Conservation (phyloP, 2,797 vertebrate species). For the Pantherophis vulpinus region DNA sequence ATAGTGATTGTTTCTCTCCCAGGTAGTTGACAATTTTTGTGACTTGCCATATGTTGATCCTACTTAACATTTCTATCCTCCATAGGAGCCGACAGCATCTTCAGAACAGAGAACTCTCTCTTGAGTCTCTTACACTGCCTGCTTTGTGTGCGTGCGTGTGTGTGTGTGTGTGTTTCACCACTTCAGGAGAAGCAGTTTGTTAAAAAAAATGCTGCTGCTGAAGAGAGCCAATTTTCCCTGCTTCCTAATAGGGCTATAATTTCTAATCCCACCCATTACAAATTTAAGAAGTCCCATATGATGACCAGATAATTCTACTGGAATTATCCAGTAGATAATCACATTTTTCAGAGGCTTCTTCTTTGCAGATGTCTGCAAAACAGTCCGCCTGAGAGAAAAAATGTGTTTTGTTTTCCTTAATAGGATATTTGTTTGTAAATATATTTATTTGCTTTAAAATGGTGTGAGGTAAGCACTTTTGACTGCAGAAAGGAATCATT, state of each 20-base stretch:
- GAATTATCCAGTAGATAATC: not conserved
- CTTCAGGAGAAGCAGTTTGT: not conserved
- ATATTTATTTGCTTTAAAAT: not conserved
- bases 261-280: not conserved
- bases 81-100: not conserved
- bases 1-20: not conserved
- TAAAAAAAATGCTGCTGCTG: not conserved
- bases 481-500: not conserved
- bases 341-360: not conserved
- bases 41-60: not conserved
- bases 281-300: not conserved
- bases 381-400: not conserved
- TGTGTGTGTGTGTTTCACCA: not conserved
- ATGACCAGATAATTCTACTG: too few relatives aligned
- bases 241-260: not conserved
- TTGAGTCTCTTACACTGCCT: not conserved
- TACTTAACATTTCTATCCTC: not conserved
- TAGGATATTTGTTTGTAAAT: not conserved
- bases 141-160: not conserved
- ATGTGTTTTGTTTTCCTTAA: not conserved
- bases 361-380: not conserved
- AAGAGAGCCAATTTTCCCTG: not conserved
- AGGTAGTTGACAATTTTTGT: not conserved
- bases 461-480: not conserved
- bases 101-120: not conserved